Evolutionary conservation across 2,113 vertebrate species (phyloP).

Genomic region (Percina caprodes): DNA sequence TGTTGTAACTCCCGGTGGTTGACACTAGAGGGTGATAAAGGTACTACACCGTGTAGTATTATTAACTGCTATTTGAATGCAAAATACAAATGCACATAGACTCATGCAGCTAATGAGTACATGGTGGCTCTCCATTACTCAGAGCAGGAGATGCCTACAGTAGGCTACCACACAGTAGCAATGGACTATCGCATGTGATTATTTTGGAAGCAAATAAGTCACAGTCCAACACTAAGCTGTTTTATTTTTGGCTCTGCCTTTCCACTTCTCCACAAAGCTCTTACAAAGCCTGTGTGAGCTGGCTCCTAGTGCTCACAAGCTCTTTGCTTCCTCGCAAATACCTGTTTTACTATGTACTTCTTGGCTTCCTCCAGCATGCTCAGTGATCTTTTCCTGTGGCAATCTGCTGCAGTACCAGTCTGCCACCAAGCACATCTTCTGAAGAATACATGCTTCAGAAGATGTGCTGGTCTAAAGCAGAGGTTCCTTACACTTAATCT

Average conservation of each 20-base stretch:
- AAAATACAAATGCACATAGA: conserved; percentile 18
- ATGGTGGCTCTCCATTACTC: too few relatives aligned
- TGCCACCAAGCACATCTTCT: background rate
- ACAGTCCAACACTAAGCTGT: conserved; percentile 57
- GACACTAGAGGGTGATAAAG: background rate
- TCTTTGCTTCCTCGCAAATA: conserved; percentile 30
- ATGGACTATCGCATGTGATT: conserved; percentile 12
- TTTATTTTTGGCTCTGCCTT: conserved; percentile 65
- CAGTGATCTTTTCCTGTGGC: conserved; percentile 17
- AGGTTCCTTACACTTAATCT: background rate
- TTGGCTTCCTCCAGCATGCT: conserved; percentile 25
- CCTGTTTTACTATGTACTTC: conserved; percentile 43
- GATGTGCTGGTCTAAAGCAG: too few relatives aligned
- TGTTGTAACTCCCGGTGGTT: background rate
- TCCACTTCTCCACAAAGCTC: conserved; percentile 60
- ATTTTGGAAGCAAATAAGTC: conserved; percentile 52
- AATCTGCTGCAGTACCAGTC: conserved; percentile 41
- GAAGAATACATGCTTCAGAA: too few relatives aligned
- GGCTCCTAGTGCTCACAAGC: conserved; percentile 31
- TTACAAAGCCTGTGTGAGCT: conserved; percentile 65
- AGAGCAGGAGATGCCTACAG: conserved; percentile 3
- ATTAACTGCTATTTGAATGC: background rate
- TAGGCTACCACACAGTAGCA: background rate
- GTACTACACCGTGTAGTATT: background rate
- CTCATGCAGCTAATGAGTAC: too few relatives aligned